Evolutionary conservation across 2,113 vertebrate species (phyloP), one percentile per base, ranked within the genome.

Genomic region (Amia ocellicauda): DNA sequence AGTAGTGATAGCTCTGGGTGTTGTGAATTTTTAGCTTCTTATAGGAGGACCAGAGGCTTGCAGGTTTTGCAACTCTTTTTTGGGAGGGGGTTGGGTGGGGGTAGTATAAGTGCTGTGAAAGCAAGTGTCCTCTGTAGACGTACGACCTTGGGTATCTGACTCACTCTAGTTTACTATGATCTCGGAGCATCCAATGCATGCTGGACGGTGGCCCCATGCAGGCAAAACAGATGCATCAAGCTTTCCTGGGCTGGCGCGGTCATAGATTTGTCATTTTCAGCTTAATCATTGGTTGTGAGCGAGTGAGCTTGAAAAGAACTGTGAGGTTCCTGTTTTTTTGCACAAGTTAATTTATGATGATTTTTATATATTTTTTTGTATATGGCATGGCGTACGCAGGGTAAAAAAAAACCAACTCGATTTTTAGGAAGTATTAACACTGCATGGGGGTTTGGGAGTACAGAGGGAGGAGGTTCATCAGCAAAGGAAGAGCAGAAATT

Each of bases 41-140:
- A n/a, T n/a, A n/a, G n/a, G n/a, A n/a, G n/a, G n/a, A n/a, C n/a
- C n/a, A n/a, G n/a, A n/a, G n/a, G n/a, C n/a, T n/a, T n/a, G n/a
- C n/a, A n/a, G n/a, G n/a, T n/a, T n/a, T n/a, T n/a, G n/a, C n/a
- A n/a, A n/a, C n/a, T n/a, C n/a, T n/a, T n/a, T n/a, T n/a, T 36
- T 36, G 31, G 31, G 31, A 36, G 5, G 31, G 5, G 5, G 5
- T 17, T 22, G 13, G n/a, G 40, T 45, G 47, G 31, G 31, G 31
- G 5, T 2, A 20, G 45, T 5, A 7, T 4, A 49, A 20, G 5
- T 14, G 20, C 47, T 16, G 26, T 51, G 45, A 40, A 50, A 22
- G 60, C 31, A 31, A 62, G 60, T 51, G 60, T 36, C 60, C 60
- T 62, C 50, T 47, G n/a, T 27, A 52, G 47, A 40, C 28, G 47